Percentiles rank a stretch among this genome's conserved stretches.
These are phyloP conservation scores for Drosophila limbata DNA, from an alignment of 2,888 invertebrate genomes.

Conservation along the genomic window DNA sequence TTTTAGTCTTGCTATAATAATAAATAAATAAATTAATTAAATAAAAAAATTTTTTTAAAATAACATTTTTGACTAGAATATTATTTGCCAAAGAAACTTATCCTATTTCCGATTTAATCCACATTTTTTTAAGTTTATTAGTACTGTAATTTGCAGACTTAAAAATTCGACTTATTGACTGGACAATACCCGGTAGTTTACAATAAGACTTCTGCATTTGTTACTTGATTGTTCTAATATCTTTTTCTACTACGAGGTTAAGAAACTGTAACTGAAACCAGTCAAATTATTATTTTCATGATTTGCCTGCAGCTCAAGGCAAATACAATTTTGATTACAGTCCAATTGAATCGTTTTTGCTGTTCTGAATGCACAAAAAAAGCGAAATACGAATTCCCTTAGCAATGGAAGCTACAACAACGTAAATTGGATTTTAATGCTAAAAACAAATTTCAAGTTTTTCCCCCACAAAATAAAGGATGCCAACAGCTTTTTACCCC, in stretches of 20 bases:
- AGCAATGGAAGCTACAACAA: constrained; percentile 15
- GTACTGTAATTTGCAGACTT: too few species aligned
- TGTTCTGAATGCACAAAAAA: background rate
- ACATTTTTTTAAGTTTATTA: too few species aligned
- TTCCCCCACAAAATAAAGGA: background rate
- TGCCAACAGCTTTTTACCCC: background rate
- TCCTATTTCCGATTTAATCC: too few species aligned
- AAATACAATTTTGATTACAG: background rate
- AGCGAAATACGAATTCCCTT: background rate
- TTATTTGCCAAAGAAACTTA: too few species aligned
- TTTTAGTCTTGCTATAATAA: too few species aligned
- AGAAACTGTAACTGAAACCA: background rate
- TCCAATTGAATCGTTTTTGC: background rate
- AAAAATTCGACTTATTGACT: too few species aligned
- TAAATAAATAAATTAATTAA: too few species aligned
- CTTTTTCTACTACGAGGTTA: background rate
- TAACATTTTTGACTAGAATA: too few species aligned
- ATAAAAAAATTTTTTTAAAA: too few species aligned
- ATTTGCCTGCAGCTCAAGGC: background rate
- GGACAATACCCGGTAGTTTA: too few species aligned
- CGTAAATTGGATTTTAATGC: constrained; percentile 46
- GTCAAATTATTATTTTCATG: background rate
- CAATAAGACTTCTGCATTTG: too few species aligned
- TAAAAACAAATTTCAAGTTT: constrained; percentile 28
- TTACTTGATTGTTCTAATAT: too few species aligned